Base-by-base conservation (phyloP, 1,140 invertebrate species). In the Ganaspis sp. region DNA sequence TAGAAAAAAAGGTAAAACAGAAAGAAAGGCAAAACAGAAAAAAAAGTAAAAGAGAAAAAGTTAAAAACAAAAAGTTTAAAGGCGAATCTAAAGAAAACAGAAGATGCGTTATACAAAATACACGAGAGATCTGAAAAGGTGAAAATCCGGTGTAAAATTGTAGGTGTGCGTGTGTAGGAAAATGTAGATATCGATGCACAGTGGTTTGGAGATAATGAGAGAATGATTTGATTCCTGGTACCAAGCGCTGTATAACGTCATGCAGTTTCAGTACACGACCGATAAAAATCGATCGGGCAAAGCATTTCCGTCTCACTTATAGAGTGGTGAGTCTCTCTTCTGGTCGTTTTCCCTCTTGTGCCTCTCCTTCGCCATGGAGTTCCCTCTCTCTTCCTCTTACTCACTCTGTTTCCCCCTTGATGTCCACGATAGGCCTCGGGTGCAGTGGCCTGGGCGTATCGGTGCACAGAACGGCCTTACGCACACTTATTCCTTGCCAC, bases 241-340 rank as follows among this genome's bases (percentile, higher is more conserved):
- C 54, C 54, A 64, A 49, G 45, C 45, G 19, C 45, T 49, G 21
- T 15, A 26, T 9, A 64, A 34, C 58, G 54, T 64, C 23, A 64
- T 64, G 26, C 26, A 64, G 3, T 64, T 64, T 64, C 15, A 64
- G 26, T 64, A 64, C 53, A 73, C 73, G 70, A 74, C 37, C 72
- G 72, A 74, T 74, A 74, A 78, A 78, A 74, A 74, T 78, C 77
- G 77, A 73, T 78, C 72, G 70, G 40, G 37, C 70, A 71, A 74
- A 69, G 23, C 23, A 15, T 26, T 64, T 64, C 70, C 64, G 72
- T 72, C 81, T 26, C 23, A 29, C 54, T 58, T 29, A 17, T 58
- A n/a, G 15, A 70, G 26, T 45, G 54, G 38, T 73, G 42, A 69
- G 45, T 82, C 58, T 75, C 58, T 71, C 40, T 78, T 34, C 29